Evolutionary conservation across 92 coral and sea anemone species (phyloP).

Genomic region (Pocillopora meandrina): DNA sequence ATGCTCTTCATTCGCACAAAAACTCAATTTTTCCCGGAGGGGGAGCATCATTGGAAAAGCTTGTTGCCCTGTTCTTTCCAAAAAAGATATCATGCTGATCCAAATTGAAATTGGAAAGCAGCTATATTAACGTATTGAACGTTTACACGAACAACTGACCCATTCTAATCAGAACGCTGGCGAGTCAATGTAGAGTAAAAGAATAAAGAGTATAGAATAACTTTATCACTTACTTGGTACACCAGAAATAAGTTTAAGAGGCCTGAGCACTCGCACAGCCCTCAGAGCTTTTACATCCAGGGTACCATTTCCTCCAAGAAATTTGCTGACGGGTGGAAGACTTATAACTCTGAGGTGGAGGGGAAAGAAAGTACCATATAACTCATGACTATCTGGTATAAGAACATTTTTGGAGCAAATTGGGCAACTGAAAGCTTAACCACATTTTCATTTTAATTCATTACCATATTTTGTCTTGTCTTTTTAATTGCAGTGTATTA

Average conservation of each 20-base stretch:
- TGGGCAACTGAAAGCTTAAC: background rate
- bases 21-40: no score
- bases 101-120: no score
- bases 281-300: constrained; percentile 85
- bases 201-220: background rate
- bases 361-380: background rate
- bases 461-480: no score
- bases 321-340: constrained; percentile 15
- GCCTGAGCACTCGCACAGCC: constrained; percentile 94
- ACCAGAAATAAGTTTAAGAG: constrained; percentile 92
- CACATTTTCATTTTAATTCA: no score
- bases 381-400: background rate
- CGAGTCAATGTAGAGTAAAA: background rate
- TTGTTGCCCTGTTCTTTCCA: no score
- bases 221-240: constrained; percentile 82
- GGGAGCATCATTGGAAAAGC: no score
- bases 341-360: constrained; percentile 56
- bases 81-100: no score
- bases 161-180: no score
- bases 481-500: no score
- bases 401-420: background rate
- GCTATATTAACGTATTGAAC: no score
- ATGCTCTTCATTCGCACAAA: no score
- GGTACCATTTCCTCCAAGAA: background rate
- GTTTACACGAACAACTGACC: no score